Base-by-base conservation (phyloP, 2,888 invertebrate species). In the Thymelicus sylvestris region DNA sequence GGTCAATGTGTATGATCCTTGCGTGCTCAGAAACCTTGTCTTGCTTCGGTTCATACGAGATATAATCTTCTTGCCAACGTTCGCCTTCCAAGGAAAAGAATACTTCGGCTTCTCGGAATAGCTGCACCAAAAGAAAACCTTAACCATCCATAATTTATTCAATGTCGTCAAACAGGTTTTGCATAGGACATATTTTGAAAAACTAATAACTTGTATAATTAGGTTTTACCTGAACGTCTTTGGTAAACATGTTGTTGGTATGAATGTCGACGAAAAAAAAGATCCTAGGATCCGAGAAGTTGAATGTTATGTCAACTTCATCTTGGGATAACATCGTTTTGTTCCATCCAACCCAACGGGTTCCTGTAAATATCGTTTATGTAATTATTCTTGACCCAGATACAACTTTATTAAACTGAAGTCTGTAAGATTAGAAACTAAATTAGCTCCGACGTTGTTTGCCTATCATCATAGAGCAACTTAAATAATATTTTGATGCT, bases 341-440 rank as follows among this genome's bases (percentile, higher is more conserved):
- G 82, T 95, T 96, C 98, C 98, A 98, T 39, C 98, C 98, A 6
- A 98, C 96, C 98, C 98, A 98, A 64, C 95, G 94, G 60, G 95
- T 95, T 48, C 95, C 95, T 95, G 77, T 59, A 69, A 64, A 57
- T 8, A 61, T 13, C 12, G 24, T 24, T 55, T 55, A 24, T 24
- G 24, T 24, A 10, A 55, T 55, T 55, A 55, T 55, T 24, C 55
- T 24, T 24, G n/a, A 24, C 19, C 44, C 12, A 44, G 12, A 52
- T 12, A 52, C 12, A 0, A 15, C 2, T n/a, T 38, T 31, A 31
- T 31, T 31, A 31, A 31, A 31, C 5, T 31, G 31, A 31, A 31
- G 31, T 31, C 31, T 31, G 31, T 3, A 31, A 31, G 1, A 31
- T 31, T 31, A 31, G 31, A 31, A 31, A 31, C 31, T 31, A 5